Evolutionary conservation across 2,113 vertebrate species (phyloP).

Genomic region (Meleagris gallopavo): DNA sequence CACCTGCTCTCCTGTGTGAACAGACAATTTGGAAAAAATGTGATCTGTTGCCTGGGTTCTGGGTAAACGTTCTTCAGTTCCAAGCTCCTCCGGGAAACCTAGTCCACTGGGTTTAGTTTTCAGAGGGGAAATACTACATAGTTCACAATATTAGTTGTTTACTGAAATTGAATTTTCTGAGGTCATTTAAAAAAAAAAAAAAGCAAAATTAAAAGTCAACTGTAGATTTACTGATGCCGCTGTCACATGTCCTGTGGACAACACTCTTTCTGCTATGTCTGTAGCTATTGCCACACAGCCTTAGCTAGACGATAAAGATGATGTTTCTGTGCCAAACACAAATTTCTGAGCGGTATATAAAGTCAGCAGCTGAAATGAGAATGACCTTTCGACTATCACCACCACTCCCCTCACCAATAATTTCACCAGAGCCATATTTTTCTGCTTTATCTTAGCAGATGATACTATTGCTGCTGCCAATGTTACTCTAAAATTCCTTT

Average conservation of each 20-base stretch:
- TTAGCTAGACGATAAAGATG: not conserved
- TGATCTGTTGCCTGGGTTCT: not conserved
- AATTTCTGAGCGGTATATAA: not conserved
- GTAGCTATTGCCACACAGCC: not conserved
- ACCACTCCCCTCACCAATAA: not conserved
- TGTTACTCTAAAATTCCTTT: constrained; percentile 53
- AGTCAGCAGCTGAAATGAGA: constrained; percentile 8
- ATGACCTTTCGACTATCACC: constrained; percentile 19
- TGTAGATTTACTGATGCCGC: not conserved
- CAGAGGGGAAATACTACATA: fast-evolving
- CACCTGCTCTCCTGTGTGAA: not conserved
- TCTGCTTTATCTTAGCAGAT: constrained; percentile 48
- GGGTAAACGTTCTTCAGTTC: not conserved
- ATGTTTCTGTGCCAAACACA: not conserved
- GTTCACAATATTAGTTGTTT: not conserved
- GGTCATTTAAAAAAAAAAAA: not conserved
- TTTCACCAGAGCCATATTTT: constrained; percentile 47
- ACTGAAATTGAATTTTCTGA: not conserved
- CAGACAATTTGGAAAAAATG: not conserved
- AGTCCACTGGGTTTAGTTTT: not conserved
- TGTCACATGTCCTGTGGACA: not conserved
- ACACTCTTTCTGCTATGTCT: not conserved
- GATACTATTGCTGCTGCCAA: constrained; percentile 31
- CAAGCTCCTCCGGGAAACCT: not conserved
- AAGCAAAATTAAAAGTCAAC: not conserved